phyloP scores from a whole-genome alignment of 1,140 invertebrate genomes.

The Hydropsyche tenuis region DNA sequence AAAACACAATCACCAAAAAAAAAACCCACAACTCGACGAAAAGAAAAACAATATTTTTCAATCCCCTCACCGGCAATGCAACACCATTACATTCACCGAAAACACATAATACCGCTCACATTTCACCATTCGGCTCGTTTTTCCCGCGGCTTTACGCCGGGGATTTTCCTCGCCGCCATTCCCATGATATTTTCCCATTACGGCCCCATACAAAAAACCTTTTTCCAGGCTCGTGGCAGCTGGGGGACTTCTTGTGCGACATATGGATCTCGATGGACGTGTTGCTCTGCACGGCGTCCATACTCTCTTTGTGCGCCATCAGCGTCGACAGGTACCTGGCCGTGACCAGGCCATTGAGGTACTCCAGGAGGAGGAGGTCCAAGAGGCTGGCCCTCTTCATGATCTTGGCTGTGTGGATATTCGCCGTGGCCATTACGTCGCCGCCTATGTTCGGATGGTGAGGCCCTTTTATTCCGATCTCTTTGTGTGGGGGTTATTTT shows the following conservation, averaged over 20 bases:
- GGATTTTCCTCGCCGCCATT: too few relatives aligned
- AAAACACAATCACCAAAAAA: too few relatives aligned
- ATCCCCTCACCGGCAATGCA: too few relatives aligned
- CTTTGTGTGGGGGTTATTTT: too few relatives aligned
- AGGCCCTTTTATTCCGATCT: slow-evolving; percentile 46
- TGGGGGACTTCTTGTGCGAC: slow-evolving; percentile 81
- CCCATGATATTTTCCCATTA: too few relatives aligned
- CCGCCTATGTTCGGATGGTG: slow-evolving; percentile 83
- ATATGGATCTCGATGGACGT: slow-evolving; percentile 94
- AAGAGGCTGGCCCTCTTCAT: slow-evolving; percentile 79
- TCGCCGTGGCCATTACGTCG: slow-evolving; percentile 81
- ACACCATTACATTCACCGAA: too few relatives aligned
- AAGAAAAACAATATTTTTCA: too few relatives aligned
- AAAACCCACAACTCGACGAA: too few relatives aligned
- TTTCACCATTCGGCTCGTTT: too few relatives aligned
- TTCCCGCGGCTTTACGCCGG: too few relatives aligned
- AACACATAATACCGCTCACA: too few relatives aligned
- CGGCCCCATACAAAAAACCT: not conserved
- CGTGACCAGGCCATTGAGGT: slow-evolving; percentile 84
- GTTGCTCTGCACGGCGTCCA: slow-evolving; percentile 86
- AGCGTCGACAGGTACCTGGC: slow-evolving; percentile 87
- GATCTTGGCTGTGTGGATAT: slow-evolving; percentile 83
- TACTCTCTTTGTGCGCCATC: slow-evolving; percentile 82
- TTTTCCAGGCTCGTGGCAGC: slow-evolving; percentile 73
- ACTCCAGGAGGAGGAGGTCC: slow-evolving; percentile 77